Percentiles rank a stretch among this genome's conserved stretches.
These are phyloP conservation scores for Calypte anna DNA, from an alignment of 2,113 vertebrate species.

Conservation along the genomic window DNA sequence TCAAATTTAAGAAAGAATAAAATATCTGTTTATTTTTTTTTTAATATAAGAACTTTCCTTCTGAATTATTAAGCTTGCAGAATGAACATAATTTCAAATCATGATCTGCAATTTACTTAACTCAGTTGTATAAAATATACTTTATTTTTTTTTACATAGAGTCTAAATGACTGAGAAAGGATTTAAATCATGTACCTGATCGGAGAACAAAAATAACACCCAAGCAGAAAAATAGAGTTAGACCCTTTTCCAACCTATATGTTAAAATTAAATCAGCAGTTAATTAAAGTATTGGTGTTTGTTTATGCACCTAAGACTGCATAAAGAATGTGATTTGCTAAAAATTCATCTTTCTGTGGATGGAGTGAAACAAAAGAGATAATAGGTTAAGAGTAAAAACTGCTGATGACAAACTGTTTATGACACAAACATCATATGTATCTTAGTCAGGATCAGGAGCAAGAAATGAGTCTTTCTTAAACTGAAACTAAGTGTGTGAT, in stretches of 20 bases:
- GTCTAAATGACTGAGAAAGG: neutral
- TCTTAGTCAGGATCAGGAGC: neutral
- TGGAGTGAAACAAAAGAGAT: neutral
- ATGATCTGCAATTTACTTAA: neutral
- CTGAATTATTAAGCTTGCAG: neutral
- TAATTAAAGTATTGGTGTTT: neutral
- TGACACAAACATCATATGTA: fast-evolving
- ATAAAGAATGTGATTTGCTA: neutral
- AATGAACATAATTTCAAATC: neutral
- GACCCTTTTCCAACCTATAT: neutral
- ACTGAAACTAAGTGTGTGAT: too few species aligned
- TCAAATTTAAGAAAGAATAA: neutral
- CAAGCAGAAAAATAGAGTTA: neutral
- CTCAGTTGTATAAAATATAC: neutral
- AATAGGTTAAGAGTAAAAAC: neutral
- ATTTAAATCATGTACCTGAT: neutral
- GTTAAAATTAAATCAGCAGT: neutral
- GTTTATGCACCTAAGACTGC: neutral
- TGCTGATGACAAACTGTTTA: neutral
- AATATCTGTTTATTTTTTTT: neutral
- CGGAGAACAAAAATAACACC: neutral
- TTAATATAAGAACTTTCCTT: neutral
- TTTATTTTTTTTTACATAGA: neutral
- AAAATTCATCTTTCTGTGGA: neutral
- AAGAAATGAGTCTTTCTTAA: neutral